These are phyloP conservation scores for Oxycera nigricornis DNA, from an alignment of 2,888 invertebrate species.

Conservation along the genomic window DNA sequence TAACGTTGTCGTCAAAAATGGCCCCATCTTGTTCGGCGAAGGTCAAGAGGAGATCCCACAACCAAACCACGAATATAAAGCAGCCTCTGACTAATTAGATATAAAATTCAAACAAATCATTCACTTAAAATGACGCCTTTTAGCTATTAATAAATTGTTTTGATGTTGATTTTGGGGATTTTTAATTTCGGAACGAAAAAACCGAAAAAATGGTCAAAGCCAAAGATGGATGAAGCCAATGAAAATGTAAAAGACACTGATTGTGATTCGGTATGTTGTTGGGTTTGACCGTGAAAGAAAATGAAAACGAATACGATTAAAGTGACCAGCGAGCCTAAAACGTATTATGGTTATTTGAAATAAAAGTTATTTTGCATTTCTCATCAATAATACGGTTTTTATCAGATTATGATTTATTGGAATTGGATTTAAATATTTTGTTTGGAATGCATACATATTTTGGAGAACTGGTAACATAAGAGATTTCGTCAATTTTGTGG, in stretches of 20 bases:
- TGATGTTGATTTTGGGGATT: not conserved
- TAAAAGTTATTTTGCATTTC: not conserved
- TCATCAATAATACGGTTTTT: no score
- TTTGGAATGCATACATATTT: no score
- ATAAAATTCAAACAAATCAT: constrained; percentile 46
- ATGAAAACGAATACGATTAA: not conserved
- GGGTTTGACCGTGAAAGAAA: not conserved
- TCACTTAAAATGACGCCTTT: constrained; percentile 42
- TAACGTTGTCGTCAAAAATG: no score
- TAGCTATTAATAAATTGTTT: constrained; percentile 29
- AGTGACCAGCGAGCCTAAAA: not conserved
- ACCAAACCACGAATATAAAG: constrained; percentile 22
- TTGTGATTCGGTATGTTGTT: not conserved
- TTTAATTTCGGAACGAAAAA: not conserved
- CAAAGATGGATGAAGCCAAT: not conserved
- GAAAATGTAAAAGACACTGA: not conserved
- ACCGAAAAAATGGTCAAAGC: not conserved
- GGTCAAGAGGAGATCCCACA: not conserved
- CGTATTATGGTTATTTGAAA: not conserved
- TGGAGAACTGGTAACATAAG: no score
- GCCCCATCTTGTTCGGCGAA: not conserved
- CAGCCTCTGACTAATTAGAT: constrained; percentile 46
- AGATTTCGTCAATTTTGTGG: no score
- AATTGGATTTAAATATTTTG: no score
- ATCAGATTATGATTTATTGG: no score